Evolutionary conservation across 2,888 invertebrate species (phyloP), one percentile per base, ranked within the genome.

Genomic region (Stomorhina lunata): DNA sequence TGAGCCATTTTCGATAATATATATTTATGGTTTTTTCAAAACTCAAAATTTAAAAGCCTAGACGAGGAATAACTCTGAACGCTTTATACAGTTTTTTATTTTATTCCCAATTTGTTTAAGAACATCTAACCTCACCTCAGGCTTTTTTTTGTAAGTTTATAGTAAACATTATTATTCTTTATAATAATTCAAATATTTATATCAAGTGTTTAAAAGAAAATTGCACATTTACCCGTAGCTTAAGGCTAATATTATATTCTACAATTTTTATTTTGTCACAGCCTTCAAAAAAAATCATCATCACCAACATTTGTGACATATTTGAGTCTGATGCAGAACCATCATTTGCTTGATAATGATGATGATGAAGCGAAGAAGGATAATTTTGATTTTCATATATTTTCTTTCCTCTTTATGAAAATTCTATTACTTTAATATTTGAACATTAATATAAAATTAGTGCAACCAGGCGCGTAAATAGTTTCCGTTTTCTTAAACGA

Each of bases 191-290:
- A 71, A 71, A 71, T 55, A 63, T 57, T 34, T 57, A 55, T 27
- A 63, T 61, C 37, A 50, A 79, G 25, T 53, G 66, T 73, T 80
- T 53, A 59, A 66, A 77, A 59, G 63, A 76, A 81, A 81, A 82
- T 84, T 85, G 84, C 85, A 85, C 84, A 84, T 85, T 86, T 84
- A 84, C 84, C 82, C 81, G 85, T 57, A 85, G 84, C 87, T 86
- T 66, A 43, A 78, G 87, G 85, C 83, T 34, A 63, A 57, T 25
- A 1, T 25, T 27, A 15, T 45, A 10, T 12, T 40, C 1, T 22
- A 15, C 37, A 37, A n/a, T 55, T 71, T 45, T 27, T 17, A 32
- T 45, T 9, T 43, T 27, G 4, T 77, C 5, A 9, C 55, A 73
- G 34, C 55, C 55, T 43, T 57, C 37, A 43, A 69, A 61, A 50